Evolutionary conservation across 2,888 invertebrate species (phyloP), one percentile per base, ranked within the genome.

Genomic region (Scaptomyza polygonia): DNA sequence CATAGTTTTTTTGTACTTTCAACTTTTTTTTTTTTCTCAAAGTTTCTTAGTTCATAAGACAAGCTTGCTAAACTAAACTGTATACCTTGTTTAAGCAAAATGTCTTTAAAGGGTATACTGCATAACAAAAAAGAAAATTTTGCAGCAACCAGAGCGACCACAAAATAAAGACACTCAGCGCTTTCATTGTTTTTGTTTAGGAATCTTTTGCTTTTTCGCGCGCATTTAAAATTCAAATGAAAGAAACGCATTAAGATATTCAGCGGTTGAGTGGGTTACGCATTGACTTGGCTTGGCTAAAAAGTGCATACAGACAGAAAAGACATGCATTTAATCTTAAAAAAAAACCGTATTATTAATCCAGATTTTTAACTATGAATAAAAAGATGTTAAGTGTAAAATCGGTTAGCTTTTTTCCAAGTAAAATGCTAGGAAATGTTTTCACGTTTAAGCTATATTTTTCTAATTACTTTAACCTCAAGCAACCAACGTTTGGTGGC

Each of bases 111-210:
- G n/a, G 53, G 27, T 42, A 61, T 25, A 2, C 12, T 12, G 8
- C 8, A 12, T 8, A 12, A 39, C 27, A 40, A 39, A 53, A 69
- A 68, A 48, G 48, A 57, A 80, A 75, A 59, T 69, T 52, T 32
- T 55, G 36, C 53, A 43, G 8, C 6, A 53, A 57, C 6, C 36
- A 53, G n/a, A 39, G 16, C 39, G n/a, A 39, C 39, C 39, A 39
- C 16, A 39, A 39, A 44, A 25, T 42, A 29, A 18, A 30, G 25
- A 43, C 45, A 32, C 25, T 48, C 49, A 29, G 49, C 44, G 18
- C 8, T 63, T 55, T 57, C 76, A 79, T 77, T 77, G 79, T 77
- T 72, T 75, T 77, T 77, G 79, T 77, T 72, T 75, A 48, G 53
- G 61, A 62, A 69, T 69, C 59, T 65, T 49, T 61, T 51, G 29